A percentile compares a stretch with the other conserved stretches of the same genome.
phyloP scores from a whole-genome alignment of 2,113 vertebrate genomes.

The Leptodactylus fuscus region DNA sequence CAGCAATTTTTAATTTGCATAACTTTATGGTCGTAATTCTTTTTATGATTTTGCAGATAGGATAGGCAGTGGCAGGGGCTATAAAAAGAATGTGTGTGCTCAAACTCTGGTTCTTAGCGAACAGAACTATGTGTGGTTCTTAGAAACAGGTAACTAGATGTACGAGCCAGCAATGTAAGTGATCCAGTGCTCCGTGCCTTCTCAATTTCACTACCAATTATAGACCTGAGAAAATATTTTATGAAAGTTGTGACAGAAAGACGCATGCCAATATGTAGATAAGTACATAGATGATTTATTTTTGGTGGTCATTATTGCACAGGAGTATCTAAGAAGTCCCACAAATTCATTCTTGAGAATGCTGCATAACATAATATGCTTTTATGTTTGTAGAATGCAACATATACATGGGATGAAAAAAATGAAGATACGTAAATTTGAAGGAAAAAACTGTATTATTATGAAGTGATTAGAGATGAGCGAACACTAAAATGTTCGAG shows the following conservation, averaged over 20 bases:
- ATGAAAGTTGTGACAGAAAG: conserved; percentile 17
- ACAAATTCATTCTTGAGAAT: too few species aligned
- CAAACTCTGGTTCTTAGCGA: background rate
- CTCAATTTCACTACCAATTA: conserved; percentile 46
- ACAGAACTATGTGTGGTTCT: conserved; percentile 33
- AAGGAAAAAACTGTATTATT: too few species aligned
- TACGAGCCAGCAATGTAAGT: conserved; percentile 47
- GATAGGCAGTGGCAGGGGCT: conserved; percentile 47
- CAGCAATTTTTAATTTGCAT: conserved; percentile 49
- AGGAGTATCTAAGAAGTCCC: background rate
- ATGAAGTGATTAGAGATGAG: too few species aligned
- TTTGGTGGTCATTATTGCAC: background rate
- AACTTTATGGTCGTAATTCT: conserved; percentile 48
- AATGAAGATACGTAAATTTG: too few species aligned
- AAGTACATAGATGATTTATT: background rate
- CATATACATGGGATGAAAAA: background rate
- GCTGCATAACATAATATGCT: background rate
- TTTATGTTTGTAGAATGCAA: background rate
- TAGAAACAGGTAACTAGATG: conserved; percentile 58
- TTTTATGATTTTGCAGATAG: conserved; percentile 23
- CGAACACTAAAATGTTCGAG: too few species aligned
- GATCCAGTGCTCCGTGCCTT: conserved; percentile 18
- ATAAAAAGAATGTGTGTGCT: conserved; percentile 2
- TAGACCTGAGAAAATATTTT: conserved; percentile 23
- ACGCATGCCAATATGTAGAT: background rate